Conservation (phyloP, 92 coral and sea anemone genomes). For the Metridium senile region DNA sequence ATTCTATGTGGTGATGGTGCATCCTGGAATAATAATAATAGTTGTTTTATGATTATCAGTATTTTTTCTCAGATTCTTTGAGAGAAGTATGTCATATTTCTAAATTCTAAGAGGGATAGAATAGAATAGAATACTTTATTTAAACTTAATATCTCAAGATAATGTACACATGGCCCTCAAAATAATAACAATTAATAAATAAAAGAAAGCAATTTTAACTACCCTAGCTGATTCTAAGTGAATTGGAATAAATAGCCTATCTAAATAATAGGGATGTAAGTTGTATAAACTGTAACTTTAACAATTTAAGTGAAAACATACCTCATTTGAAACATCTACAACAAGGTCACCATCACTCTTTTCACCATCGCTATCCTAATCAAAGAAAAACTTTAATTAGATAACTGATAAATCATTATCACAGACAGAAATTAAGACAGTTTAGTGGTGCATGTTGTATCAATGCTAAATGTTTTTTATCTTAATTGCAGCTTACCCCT, state of each 20-base stretch:
- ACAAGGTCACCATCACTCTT: constrained; percentile 98
- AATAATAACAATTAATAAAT: no score
- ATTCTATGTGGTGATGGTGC: constrained; percentile 86
- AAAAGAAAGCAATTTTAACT: no score
- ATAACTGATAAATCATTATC: no score
- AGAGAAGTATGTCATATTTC: background rate
- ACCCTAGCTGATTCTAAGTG: no score
- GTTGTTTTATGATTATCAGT: background rate
- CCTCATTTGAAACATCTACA: constrained; percentile 94
- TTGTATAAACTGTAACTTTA: no score
- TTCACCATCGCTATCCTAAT: constrained; percentile 96
- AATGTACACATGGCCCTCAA: no score
- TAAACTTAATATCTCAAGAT: background rate
- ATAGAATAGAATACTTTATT: background rate
- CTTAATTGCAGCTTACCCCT: constrained; percentile 63
- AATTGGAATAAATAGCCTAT: no score
- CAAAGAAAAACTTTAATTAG: constrained; percentile 14
- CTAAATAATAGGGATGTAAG: no score
- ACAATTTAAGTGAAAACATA: no score
- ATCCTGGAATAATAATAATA: constrained; percentile 53
- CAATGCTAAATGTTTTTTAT: no score
- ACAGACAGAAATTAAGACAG: background rate
- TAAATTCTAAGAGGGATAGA: no score
- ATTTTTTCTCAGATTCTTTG: background rate
- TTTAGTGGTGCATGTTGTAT: no score